phyloP scores from a whole-genome alignment of 2,888 invertebrate species.

The Liopterus haemorrhoidalis region DNA sequence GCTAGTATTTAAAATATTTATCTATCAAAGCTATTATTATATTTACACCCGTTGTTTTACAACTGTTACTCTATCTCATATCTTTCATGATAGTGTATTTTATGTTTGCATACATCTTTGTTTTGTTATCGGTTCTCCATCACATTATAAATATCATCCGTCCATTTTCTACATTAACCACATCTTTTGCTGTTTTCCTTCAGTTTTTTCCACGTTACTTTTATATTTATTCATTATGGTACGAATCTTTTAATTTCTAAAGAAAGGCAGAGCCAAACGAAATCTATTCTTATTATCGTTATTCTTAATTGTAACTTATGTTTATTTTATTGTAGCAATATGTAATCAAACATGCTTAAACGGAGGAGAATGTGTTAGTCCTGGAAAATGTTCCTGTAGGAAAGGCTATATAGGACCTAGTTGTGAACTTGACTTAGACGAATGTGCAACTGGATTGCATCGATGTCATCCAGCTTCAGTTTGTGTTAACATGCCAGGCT shows the following conservation, averaged over 20 bases:
- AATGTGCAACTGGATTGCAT: constrained; percentile 66
- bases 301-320: neutral
- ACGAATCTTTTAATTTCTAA: neutral
- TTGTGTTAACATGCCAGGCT: constrained; percentile 84
- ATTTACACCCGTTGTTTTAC: too few relatives aligned
- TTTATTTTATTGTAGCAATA: constrained; percentile 55
- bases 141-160: too few relatives aligned
- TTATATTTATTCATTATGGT: neutral
- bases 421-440: constrained; percentile 83
- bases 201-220: constrained; percentile 1
- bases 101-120: too few relatives aligned
- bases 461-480: constrained; percentile 69
- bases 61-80: too few relatives aligned
- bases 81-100: too few relatives aligned
- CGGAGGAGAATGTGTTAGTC: constrained; percentile 73
- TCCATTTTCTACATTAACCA: too few relatives aligned
- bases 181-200: too few relatives aligned
- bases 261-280: neutral
- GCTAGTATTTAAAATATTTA: too few relatives aligned
- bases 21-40: too few relatives aligned
- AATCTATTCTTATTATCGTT: neutral
- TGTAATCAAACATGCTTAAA: constrained; percentile 77
- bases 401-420: constrained; percentile 74
- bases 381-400: constrained; percentile 72
- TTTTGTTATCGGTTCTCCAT: too few relatives aligned